Evolutionary conservation across 1,140 invertebrate genomes (phyloP), one percentile per base, ranked within the genome.

Genomic region (Ridgeia piscesae): DNA sequence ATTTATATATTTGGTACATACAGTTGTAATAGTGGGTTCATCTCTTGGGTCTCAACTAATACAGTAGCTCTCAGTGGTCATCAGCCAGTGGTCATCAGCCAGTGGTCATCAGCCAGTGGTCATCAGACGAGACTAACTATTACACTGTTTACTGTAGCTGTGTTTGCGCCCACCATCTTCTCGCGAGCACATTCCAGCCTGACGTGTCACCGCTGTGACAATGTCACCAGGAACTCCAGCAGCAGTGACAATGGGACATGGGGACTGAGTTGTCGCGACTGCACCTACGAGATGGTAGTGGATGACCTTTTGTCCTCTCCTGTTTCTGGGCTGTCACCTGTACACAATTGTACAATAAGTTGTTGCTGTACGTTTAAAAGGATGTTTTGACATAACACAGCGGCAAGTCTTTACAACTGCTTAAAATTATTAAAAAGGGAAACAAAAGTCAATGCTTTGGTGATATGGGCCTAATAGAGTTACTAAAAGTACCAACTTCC

Each of bases 111-210:
- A 77, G 58, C 58, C 27, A 77, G 27, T 77, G 11, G 27, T 77
- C 27, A 77, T 77, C 58, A 27, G 6, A 77, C 17, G 58, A 77
- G 58, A 27, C 27, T 77, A 21, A 77, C 17, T 58, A 92, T 33
- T 33, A 89, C 33, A 33, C 90, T 92, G 34, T n/a, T 89, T 21
- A 9, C 91, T 93, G 88, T 93, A 95, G 95, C 95, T 89, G 94
- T 95, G 48, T 95, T 95, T 95, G 94, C 95, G 14, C 95, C 95
- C 31, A 95, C 95, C 0, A 92, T 95, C 27, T 95, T 95, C 93
- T 94, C 95, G n/a, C 94, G 94, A 92, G 93, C 95, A 58, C 95
- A 95, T 93, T 95, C 95, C 31, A 93, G 94, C 91, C 91, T 95
- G 58, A 91, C 34, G 34, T 91, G 91, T 91, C 33, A 35, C 48